These are phyloP conservation scores for Chaetorhynchus papuensis DNA, from an alignment of 2,113 vertebrate species.

Conservation along the genomic window DNA sequence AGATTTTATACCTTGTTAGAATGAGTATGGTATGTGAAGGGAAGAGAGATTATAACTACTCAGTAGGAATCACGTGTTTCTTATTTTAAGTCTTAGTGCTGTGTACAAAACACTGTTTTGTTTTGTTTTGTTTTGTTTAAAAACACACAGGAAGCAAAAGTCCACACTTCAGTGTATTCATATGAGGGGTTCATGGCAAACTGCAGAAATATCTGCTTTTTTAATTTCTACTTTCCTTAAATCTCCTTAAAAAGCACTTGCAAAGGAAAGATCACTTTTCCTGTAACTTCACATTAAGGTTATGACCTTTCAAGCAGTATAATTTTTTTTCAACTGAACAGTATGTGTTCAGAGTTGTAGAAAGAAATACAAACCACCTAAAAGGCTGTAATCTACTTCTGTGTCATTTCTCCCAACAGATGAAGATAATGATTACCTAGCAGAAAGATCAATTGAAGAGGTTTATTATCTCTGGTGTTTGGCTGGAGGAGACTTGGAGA, in stretches of 20 bases:
- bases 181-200: neutral
- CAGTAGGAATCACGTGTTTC: neutral
- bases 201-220: neutral
- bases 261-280: neutral
- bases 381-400: neutral
- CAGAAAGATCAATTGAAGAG: conserved; percentile 91
- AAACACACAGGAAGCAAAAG: neutral
- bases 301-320: neutral
- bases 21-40: neutral
- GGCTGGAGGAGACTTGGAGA: conserved; percentile 96
- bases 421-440: conserved; percentile 82
- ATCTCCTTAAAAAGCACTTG: neutral
- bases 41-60: neutral
- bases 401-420: conserved; percentile 67
- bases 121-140: neutral
- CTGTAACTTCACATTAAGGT: neutral
- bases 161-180: neutral
- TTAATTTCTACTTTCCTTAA: neutral
- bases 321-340: neutral
- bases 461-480: conserved; percentile 98
- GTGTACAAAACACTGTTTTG: neutral
- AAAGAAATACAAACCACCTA: neutral
- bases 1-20: neutral
- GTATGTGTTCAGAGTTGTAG: neutral
- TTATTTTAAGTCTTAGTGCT: neutral